A percentile compares a stretch with the other conserved stretches of the same genome.
These are phyloP conservation scores for Nomada hirtipes DNA, from an alignment of 2,888 invertebrate genomes.

Conservation along the genomic window DNA sequence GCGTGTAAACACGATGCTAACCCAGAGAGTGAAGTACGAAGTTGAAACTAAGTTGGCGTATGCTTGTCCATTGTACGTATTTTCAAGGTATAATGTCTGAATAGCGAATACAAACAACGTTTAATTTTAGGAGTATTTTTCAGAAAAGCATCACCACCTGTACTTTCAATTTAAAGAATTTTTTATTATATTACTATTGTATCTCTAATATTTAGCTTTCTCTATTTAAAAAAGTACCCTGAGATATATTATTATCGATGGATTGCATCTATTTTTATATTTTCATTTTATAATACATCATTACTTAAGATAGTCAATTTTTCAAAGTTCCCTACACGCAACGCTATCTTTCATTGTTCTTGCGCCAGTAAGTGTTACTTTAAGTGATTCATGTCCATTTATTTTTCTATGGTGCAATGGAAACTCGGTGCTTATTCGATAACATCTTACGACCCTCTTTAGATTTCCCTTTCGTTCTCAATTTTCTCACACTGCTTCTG, in stretches of 20 bases:
- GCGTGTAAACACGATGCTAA: conserved; percentile 21
- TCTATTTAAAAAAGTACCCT: neutral
- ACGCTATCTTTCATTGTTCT: too few relatives aligned
- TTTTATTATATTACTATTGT: neutral
- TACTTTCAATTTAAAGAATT: neutral
- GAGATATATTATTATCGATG: too few relatives aligned
- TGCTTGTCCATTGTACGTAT: neutral
- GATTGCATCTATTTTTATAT: too few relatives aligned
- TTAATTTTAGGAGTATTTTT: neutral
- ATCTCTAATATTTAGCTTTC: neutral
- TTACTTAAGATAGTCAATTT: neutral
- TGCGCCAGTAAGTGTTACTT: neutral
- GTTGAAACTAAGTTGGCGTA: neutral
- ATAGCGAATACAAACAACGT: neutral
- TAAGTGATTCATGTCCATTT: conserved; percentile 21
- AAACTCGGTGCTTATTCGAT: conserved; percentile 60
- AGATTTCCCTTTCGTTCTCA: conserved; percentile 30
- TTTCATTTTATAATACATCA: too few relatives aligned
- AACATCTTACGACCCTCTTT: conserved; percentile 45
- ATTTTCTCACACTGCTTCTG: conserved; percentile 41
- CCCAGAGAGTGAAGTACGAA: neutral
- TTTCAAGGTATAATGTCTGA: neutral
- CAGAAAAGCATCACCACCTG: neutral
- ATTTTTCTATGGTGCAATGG: conserved; percentile 33
- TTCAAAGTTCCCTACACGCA: neutral